A percentile compares a stretch with the other conserved stretches of the same genome.
These are phyloP conservation scores for Coccyzus lansbergi DNA, from an alignment of 2,797 vertebrate species.

Conservation along the genomic window DNA sequence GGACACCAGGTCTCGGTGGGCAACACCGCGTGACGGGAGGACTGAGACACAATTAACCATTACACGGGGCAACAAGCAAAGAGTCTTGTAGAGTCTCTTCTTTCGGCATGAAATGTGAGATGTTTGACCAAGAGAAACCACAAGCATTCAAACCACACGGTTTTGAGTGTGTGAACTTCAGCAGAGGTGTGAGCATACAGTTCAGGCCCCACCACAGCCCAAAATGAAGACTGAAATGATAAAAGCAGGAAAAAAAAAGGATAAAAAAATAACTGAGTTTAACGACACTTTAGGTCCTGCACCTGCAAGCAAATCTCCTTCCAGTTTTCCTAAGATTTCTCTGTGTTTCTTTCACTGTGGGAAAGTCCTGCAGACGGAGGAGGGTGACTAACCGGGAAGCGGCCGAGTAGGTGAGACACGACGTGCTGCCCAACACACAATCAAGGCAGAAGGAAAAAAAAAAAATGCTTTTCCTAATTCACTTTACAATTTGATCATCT, in stretches of 20 bases:
- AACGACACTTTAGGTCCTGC: not conserved
- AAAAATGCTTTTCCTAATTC: not conserved
- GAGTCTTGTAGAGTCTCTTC: not conserved
- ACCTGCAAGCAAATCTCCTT: not conserved
- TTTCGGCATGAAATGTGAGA: not conserved
- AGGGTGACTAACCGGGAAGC: conserved; percentile 42
- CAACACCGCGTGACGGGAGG: not conserved
- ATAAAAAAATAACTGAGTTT: not conserved
- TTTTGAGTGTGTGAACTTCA: not conserved
- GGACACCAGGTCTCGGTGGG: not conserved
- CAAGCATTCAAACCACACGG: not conserved
- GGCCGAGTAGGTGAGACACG: not conserved
- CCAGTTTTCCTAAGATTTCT: conserved; percentile 2
- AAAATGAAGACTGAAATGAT: not conserved
- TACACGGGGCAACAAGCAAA: not conserved
- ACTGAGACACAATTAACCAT: accelerated
- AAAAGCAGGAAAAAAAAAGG: not conserved
- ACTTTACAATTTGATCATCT: not conserved
- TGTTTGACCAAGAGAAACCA: not conserved
- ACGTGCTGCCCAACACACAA: not conserved
- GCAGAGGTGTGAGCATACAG: not conserved
- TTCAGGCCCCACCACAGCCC: not conserved
- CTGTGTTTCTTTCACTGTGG: too few relatives aligned
- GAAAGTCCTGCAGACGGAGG: conserved; percentile 32
- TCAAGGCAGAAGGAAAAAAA: not conserved